Evolutionary conservation across 92 coral and sea anemone species (phyloP).

Genomic region (Epizoanthus rinbou): DNA sequence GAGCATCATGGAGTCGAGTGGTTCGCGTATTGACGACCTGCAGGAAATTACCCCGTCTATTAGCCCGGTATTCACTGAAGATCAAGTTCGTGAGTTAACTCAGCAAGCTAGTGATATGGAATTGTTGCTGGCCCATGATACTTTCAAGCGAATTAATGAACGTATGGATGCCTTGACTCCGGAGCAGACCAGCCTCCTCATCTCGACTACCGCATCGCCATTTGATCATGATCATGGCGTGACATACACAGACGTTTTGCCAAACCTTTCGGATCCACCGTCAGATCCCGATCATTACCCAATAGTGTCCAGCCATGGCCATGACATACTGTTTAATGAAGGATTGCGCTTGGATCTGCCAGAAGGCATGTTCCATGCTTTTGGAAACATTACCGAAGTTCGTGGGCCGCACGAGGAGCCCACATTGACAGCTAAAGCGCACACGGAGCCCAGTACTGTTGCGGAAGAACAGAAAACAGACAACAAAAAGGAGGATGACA

Average conservation of each 20-base stretch:
- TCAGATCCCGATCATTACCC: conserved; percentile 50
- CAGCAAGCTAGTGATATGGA: conserved; percentile 77
- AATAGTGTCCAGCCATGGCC: conserved; percentile 50
- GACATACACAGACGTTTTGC: conserved; percentile 54
- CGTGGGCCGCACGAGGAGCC: conserved; percentile 4
- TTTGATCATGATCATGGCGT: conserved; percentile 62
- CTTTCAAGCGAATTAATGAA: conserved; percentile 82
- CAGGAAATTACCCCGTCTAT: conserved; percentile 95
- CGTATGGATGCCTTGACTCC: conserved; percentile 62
- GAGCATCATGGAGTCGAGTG: conserved; percentile 50
- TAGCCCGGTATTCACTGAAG: conserved; percentile 96
- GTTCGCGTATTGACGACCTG: conserved; percentile 76
- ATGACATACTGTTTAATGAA: conserved; percentile 55
- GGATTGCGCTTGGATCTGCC: conserved; percentile 48
- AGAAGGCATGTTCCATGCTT: conserved; percentile 34
- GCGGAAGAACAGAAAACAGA: conserved; percentile 38
- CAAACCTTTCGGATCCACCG: conserved; percentile 40
- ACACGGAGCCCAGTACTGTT: conserved; percentile 40
- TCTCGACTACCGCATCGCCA: conserved; percentile 56
- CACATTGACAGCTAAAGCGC: conserved; percentile 13
- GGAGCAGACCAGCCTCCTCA: conserved; percentile 62
- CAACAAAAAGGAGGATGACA: neutral
- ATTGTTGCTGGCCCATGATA: conserved; percentile 68
- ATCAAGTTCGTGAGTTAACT: conserved; percentile 88
- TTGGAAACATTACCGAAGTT: conserved; percentile 30